Evolutionary conservation across 64 coral and sea anemone species (phyloP).

Genomic region (Stichodactyla helianthus): DNA sequence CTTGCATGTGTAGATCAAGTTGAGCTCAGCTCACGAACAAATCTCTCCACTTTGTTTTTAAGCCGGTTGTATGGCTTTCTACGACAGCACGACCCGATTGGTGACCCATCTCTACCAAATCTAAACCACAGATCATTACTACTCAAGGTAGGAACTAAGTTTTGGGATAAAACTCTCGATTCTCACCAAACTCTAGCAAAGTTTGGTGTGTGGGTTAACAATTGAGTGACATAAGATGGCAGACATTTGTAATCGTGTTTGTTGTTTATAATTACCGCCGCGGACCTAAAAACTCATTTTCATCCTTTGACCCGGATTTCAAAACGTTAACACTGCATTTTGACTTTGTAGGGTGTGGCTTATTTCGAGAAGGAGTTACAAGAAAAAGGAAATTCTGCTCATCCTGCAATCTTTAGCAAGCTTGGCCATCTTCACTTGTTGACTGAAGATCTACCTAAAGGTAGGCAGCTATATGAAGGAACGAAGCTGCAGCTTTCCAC

Average conservation of each 20-base stretch:
- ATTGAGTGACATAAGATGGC: constrained; percentile 16
- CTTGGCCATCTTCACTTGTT: constrained; percentile 88
- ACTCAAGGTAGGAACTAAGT: constrained; percentile 61
- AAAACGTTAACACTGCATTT: constrained; percentile 10
- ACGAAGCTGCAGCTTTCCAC: neutral
- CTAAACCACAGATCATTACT: constrained; percentile 88
- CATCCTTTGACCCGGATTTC: neutral
- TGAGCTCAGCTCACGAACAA: constrained; percentile 20
- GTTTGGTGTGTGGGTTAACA: constrained; percentile 3
- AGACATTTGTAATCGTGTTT: constrained; percentile 18
- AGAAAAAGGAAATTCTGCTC: constrained; percentile 44
- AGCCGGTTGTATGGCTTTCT: constrained; percentile 96
- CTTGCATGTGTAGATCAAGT: neutral
- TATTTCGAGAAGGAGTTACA: constrained; percentile 81
- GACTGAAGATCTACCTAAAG: constrained; percentile 85
- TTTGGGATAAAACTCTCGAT: constrained; percentile 12
- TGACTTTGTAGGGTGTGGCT: constrained; percentile 58
- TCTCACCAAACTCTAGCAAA: constrained; percentile 3
- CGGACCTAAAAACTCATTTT: constrained; percentile 13
- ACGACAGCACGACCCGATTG: constrained; percentile 84
- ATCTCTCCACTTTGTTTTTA: constrained; percentile 30
- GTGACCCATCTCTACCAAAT: constrained; percentile 83
- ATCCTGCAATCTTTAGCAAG: constrained; percentile 81
- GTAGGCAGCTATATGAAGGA: constrained; percentile 13
- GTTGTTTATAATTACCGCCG: constrained; percentile 35